These are phyloP conservation scores for Shinisaurus crocodilurus DNA, from an alignment of 2,113 vertebrate genomes.

Conservation along the genomic window DNA sequence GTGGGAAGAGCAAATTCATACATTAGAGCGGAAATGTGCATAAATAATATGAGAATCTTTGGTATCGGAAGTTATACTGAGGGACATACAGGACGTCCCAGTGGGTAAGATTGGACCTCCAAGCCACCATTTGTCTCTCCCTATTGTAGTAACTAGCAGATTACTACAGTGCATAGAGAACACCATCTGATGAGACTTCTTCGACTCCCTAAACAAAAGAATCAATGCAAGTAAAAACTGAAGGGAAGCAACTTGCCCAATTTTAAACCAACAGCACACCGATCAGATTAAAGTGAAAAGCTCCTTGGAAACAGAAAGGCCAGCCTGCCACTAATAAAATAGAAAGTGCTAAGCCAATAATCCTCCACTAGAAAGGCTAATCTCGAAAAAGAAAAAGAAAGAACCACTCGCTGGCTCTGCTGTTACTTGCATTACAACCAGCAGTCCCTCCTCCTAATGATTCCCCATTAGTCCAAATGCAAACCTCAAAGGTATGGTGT, in stretches of 20 bases:
- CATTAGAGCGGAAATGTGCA: too few species aligned
- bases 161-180: not conserved
- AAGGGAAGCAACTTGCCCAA: constrained; percentile 22
- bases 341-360: constrained; percentile 27
- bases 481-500: not conserved
- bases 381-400: accelerated
- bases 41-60: not conserved
- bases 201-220: not conserved
- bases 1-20: too few species aligned
- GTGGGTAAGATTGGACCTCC: too few species aligned
- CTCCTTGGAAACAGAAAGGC: constrained; percentile 36
- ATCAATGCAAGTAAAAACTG: not conserved
- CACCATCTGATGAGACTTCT: not conserved
- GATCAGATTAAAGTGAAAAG: constrained; percentile 29
- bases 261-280: not conserved
- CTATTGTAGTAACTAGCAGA: not conserved
- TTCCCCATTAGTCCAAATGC: not conserved
- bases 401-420: not conserved
- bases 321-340: constrained; percentile 16
- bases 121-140: not conserved
- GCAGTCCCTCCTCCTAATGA: not conserved
- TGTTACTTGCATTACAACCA: not conserved
- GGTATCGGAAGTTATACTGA: too few species aligned
- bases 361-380: constrained; percentile 35
- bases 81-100: not conserved